A percentile compares a stretch with the other conserved stretches of the same genome.
These are phyloP conservation scores for Phylloscopus whistleri DNA, from an alignment of 2,113 vertebrate genomes.

Conservation along the genomic window DNA sequence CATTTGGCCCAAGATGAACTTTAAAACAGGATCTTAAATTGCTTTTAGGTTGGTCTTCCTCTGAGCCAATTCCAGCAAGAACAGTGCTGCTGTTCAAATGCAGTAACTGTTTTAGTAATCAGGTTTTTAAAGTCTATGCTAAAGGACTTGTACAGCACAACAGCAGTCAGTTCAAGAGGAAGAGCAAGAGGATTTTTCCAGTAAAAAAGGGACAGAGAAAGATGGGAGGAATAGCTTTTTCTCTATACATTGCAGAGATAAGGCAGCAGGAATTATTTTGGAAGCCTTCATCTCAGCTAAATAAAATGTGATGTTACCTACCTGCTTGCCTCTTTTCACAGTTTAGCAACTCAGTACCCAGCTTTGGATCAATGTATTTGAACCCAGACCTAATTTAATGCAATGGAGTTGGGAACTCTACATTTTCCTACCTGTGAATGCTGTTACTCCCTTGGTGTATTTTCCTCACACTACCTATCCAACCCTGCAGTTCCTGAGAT, in stretches of 20 bases:
- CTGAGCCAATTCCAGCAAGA: neutral
- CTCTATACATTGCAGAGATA: neutral
- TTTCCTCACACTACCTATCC: neutral
- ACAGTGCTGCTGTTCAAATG: neutral
- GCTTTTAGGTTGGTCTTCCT: neutral
- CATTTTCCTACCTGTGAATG: neutral
- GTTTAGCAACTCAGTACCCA: neutral
- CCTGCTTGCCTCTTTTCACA: neutral
- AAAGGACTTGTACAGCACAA: neutral
- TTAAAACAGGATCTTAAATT: neutral
- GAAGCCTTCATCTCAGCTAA: neutral
- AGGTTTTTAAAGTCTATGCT: neutral
- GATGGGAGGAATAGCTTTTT: neutral
- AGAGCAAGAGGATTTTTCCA: neutral
- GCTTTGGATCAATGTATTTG: neutral
- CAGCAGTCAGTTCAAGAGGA: neutral
- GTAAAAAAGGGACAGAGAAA: neutral
- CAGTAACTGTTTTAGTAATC: neutral
- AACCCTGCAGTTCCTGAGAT: neutral
- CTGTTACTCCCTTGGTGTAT: neutral
- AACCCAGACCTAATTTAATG: neutral
- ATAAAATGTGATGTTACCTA: neutral
- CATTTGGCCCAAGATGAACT: conserved; percentile 23
- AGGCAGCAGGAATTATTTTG: neutral
- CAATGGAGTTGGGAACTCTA: neutral